phyloP scores from a whole-genome alignment of 2,888 invertebrate species.

The Latheticus oryzae region DNA sequence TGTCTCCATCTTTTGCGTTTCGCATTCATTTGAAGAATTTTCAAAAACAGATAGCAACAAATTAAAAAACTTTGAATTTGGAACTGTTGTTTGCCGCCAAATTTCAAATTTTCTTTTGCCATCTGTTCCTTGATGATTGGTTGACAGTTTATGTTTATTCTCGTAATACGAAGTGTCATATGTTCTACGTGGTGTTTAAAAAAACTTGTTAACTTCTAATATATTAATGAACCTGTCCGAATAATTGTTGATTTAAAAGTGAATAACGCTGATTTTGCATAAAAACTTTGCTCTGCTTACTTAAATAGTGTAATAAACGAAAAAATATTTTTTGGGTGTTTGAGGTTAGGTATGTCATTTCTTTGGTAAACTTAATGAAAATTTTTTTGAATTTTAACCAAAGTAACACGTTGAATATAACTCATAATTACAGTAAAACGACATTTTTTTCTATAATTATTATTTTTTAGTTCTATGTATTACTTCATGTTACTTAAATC shows the following conservation, averaged over 20 bases:
- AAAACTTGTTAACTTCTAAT: conserved; percentile 9
- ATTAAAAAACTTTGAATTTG: conserved; percentile 2
- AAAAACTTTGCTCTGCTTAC: background rate
- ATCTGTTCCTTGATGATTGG: conserved; percentile 47
- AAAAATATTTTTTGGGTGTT: conserved; percentile 17
- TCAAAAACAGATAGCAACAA: no score
- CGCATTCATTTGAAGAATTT: conserved; percentile 1
- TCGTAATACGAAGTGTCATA: conserved; percentile 20
- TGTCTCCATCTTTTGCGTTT: no score
- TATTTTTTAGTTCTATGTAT: no score
- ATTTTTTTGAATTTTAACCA: background rate
- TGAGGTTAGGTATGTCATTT: conserved; percentile 39
- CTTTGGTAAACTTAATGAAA: no score
- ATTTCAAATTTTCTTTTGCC: conserved; percentile 36
- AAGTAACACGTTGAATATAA: background rate
- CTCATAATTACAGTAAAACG: background rate
- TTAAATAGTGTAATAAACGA: conserved; percentile 7
- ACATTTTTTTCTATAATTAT: no score
- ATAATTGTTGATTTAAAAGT: conserved; percentile 6
- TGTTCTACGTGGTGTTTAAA: conserved; percentile 37
- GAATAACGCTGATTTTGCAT: background rate
- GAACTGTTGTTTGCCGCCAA: conserved; percentile 14
- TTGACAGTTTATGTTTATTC: conserved; percentile 37
- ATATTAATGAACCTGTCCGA: no score
- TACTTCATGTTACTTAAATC: conserved; percentile 8